Percentiles rank a stretch among this genome's conserved stretches.
These are phyloP conservation scores for Campoplex capitator DNA, from an alignment of 2,888 invertebrate species.

Conservation along the genomic window DNA sequence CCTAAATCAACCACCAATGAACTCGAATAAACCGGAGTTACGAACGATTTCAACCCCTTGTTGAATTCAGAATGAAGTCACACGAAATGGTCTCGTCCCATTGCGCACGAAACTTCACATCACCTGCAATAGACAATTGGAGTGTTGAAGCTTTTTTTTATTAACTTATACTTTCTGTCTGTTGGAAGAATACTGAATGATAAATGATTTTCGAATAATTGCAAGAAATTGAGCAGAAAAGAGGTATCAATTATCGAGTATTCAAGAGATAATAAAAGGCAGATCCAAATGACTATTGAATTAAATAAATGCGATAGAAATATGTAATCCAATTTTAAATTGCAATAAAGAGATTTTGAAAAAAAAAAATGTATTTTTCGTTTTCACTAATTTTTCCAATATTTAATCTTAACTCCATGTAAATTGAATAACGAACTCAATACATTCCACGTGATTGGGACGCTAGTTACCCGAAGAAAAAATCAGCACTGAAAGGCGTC, in stretches of 20 bases:
- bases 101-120: conserved; percentile 34
- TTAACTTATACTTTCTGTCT: not conserved
- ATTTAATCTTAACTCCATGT: not conserved
- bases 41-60: conserved; percentile 5
- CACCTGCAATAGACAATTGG: not conserved
- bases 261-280: not conserved
- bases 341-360: no score
- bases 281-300: not conserved
- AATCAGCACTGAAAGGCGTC: conserved; percentile 56
- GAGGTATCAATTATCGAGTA: not conserved
- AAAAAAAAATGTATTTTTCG: not conserved
- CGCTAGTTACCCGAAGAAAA: not conserved
- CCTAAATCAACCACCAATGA: conserved; percentile 36
- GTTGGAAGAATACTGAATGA: not conserved
- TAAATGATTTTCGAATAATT: not conserved
- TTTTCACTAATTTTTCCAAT: not conserved
- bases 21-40: conserved; percentile 49
- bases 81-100: conserved; percentile 22
- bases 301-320: not conserved
- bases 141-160: not conserved
- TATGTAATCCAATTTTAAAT: no score
- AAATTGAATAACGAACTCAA: not conserved
- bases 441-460: not conserved
- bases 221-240: not conserved
- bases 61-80: not conserved